These are phyloP conservation scores for Tachypleus tridentatus DNA, from an alignment of 1,140 invertebrate genomes.

Conservation along the genomic window DNA sequence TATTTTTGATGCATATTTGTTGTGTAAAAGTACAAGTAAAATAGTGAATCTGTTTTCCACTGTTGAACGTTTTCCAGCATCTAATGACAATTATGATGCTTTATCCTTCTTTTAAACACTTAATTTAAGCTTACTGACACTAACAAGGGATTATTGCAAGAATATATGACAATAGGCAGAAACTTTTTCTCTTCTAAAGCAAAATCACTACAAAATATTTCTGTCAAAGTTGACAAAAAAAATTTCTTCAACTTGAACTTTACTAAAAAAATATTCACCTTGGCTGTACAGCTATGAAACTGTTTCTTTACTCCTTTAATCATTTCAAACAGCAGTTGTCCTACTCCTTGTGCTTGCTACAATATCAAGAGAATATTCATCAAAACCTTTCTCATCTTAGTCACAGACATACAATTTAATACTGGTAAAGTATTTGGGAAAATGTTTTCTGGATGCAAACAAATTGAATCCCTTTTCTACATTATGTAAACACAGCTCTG, in stretches of 20 bases:
- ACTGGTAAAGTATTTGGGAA: background rate
- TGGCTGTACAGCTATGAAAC: conserved; percentile 49
- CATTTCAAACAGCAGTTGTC: conserved; percentile 72
- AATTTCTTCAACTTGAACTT: conserved; percentile 1
- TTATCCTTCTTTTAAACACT: too few species aligned
- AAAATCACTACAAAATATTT: background rate
- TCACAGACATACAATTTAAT: conserved; percentile 11
- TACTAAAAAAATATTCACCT: conserved; percentile 13
- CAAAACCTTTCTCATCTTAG: conserved; percentile 25
- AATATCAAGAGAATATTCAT: background rate
- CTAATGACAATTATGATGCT: too few species aligned
- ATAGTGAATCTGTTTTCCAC: too few species aligned
- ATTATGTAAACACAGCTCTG: background rate
- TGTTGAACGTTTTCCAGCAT: too few species aligned
- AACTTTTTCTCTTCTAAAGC: background rate
- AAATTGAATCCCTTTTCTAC: background rate
- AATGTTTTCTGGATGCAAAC: background rate
- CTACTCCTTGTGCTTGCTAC: conserved; percentile 56
- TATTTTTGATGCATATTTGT: too few species aligned
- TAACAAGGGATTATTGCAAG: too few species aligned
- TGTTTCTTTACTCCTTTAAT: conserved; percentile 61
- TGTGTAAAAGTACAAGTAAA: too few species aligned
- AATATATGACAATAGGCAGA: too few species aligned
- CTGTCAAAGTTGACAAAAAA: conserved; percentile 1
- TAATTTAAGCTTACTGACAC: too few species aligned